Conservation (phyloP, 2,797 vertebrate genomes). For the Falco naumanni region DNA sequence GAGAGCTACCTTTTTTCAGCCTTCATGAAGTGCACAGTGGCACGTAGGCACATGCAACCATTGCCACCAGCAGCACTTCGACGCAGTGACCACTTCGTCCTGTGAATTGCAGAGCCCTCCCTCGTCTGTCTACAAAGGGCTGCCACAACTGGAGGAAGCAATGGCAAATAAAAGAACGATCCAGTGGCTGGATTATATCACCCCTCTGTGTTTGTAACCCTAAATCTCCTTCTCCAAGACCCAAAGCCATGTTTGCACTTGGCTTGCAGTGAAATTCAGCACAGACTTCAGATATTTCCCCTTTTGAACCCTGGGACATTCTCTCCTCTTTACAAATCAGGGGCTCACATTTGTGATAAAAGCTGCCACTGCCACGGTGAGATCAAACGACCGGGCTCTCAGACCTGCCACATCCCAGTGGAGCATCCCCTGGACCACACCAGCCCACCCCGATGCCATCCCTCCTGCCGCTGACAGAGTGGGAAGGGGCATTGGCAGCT, state of each 20-base stretch:
- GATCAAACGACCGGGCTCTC: not conserved
- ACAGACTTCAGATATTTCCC: not conserved
- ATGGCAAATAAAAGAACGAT: not conserved
- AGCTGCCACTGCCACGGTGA: not conserved
- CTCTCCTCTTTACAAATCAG: not conserved
- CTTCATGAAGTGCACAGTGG: not conserved
- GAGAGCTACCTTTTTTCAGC: not conserved
- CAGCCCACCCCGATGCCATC: not conserved
- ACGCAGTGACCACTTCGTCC: not conserved
- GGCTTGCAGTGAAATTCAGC: not conserved
- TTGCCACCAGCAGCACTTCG: not conserved
- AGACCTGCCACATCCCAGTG: not conserved
- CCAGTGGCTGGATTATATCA: not conserved
- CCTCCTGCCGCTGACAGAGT: not conserved
- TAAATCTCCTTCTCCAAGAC: not conserved
- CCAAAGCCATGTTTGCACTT: not conserved
- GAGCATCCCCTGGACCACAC: fast-evolving
- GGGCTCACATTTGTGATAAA: not conserved
- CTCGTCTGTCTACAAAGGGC: not conserved
- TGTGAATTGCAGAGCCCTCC: not conserved
- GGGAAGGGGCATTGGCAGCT: not conserved
- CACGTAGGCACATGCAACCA: not conserved
- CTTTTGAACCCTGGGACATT: not conserved
- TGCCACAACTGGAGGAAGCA: not conserved
- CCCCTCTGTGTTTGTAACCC: not conserved